phyloP scores from a whole-genome alignment of 2,888 invertebrate species.

The Cenopis cana region DNA sequence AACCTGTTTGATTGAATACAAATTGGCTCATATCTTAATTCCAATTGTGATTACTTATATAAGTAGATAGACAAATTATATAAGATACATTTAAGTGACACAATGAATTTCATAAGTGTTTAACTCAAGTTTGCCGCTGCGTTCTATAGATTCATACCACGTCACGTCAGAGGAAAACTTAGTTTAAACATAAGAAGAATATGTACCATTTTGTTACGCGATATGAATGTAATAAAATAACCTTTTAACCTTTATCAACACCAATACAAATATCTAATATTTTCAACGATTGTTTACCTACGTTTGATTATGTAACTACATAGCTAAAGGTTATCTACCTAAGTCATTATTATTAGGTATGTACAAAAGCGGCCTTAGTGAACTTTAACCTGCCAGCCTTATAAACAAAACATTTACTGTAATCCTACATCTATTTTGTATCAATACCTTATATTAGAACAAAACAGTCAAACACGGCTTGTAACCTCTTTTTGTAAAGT shows the following conservation, averaged over 20 bases:
- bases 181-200: neutral
- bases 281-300: slow-evolving; percentile 42
- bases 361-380: slow-evolving; percentile 51
- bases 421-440: neutral
- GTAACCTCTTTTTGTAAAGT: neutral
- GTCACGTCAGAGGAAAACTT: slow-evolving; percentile 3
- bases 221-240: slow-evolving; percentile 13
- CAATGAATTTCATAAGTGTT: slow-evolving; percentile 11
- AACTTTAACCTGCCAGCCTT: slow-evolving; percentile 34
- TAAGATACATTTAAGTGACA: slow-evolving; percentile 1
- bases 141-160: neutral
- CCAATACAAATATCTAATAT: slow-evolving; percentile 34
- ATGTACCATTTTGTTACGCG: slow-evolving; percentile 20
- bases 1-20: neutral
- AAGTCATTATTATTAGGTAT: slow-evolving; percentile 53
- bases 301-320: slow-evolving; percentile 39
- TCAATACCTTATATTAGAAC: slow-evolving; percentile 1
- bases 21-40: neutral
- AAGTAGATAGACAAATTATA: neutral
- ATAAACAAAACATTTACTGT: neutral
- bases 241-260: slow-evolving; percentile 23
- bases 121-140: slow-evolving; percentile 7
- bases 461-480: neutral
- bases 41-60: neutral
- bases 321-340: slow-evolving; percentile 26